Evolutionary conservation across 2,797 vertebrate species (phyloP).

Genomic region (Hybognathus amarus): DNA sequence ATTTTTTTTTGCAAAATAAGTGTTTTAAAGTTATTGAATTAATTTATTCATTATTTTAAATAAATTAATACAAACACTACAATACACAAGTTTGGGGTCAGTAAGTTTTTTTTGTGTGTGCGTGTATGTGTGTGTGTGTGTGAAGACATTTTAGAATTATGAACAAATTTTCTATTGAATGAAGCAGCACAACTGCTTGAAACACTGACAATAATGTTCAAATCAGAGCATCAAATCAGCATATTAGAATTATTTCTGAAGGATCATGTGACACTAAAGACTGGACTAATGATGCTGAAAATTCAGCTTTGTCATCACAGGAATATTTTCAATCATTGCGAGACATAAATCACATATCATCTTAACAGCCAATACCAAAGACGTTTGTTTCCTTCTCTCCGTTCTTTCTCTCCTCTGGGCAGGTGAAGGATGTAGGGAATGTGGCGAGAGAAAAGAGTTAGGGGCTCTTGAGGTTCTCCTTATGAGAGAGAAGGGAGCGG

Average conservation of each 20-base stretch:
- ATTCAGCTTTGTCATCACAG: no score
- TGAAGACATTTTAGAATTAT: not conserved
- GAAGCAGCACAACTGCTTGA: not conserved
- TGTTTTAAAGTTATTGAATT: not conserved
- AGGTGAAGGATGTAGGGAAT: conserved; percentile 52
- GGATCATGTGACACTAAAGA: not conserved
- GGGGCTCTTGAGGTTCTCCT: conserved; percentile 45
- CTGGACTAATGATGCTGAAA: no score
- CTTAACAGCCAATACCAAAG: conserved; percentile 26
- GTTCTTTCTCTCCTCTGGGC: conserved; percentile 49
- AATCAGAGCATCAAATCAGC: not conserved
- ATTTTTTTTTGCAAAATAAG: not conserved
- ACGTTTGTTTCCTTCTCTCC: conserved; percentile 45
- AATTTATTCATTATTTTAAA: not conserved
- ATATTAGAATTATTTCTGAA: not conserved
- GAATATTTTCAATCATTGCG: no score
- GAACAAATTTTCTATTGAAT: no score
- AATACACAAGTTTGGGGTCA: not conserved
- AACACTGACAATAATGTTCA: no score
- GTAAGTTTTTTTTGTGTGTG: no score
- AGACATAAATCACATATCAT: conserved; percentile 10
- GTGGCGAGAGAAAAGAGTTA: conserved; percentile 31
- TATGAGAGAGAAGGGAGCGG: conserved; percentile 29
- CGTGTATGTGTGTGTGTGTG: no score
- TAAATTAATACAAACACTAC: not conserved